Conservation (phyloP, 53 echinoderm and acorn worm genomes). For the Glandiceps talaboti region DNA sequence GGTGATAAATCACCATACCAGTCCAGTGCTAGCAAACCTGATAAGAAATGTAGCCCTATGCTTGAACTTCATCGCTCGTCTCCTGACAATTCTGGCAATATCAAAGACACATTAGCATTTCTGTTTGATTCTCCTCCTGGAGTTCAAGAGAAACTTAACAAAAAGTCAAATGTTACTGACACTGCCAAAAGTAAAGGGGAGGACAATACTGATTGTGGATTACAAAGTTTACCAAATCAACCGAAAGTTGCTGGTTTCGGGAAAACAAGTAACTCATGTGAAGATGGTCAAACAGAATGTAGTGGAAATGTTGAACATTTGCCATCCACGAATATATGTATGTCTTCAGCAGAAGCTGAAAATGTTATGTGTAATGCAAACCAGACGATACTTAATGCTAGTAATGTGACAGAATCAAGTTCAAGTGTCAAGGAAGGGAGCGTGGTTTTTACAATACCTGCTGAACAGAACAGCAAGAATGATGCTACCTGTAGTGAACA, state of each 20-base stretch:
- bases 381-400: background rate
- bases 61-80: no score
- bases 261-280: background rate
- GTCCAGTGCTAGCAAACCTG: no score
- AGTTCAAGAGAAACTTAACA: background rate
- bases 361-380: background rate
- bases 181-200: background rate
- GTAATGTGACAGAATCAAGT: background rate
- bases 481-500: conserved; percentile 1
- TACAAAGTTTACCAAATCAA: no score
- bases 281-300: no score
- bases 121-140: conserved; percentile 72
- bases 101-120: conserved; percentile 82
- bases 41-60: no score
- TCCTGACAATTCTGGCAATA: conserved; percentile 23
- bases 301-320: background rate
- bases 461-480: background rate
- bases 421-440: background rate
- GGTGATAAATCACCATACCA: no score
- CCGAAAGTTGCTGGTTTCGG: background rate
- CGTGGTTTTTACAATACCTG: background rate
- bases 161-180: background rate
- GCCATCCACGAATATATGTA: background rate
- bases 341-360: background rate
- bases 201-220: background rate